Base-by-base conservation (phyloP, 2,888 invertebrate genomes). In the Agonopterix subpropinquella region DNA sequence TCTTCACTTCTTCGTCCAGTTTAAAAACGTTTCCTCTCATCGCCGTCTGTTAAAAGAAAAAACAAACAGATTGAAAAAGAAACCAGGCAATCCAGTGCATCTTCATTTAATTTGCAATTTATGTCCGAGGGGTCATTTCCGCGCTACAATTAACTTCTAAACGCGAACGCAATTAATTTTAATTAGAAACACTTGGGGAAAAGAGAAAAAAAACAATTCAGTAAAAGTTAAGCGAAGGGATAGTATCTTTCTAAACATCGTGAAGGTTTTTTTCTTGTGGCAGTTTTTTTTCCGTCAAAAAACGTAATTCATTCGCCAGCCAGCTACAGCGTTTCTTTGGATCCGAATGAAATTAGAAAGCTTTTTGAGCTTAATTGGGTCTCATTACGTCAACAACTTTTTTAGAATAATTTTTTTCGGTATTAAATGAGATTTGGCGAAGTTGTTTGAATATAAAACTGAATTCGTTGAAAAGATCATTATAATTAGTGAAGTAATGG, bases 131-230 rank as follows among this genome's bases (percentile, higher is more conserved):
- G 63, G 69, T 71, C 64, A 67, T 72, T 62, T 70, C 64, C 65
- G 59, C 62, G 64, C 65, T 64, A 72, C 68, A 80, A 79, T 80
- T 80, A 80, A 78, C 74, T 78, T 75, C 67, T 73, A 72, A 66
- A 67, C 59, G 64, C 69, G 65, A 67, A 68, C 67, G 74, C 75
- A 76, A 77, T 80, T 78, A 75, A 77, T 80, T 80, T 79, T 77
- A 80, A 81, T 80, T 79, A 80, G 71, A 69, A 73, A 67, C 73
- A 71, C 67, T 75, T 63, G 62, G 63, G 59, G 57, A 28, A 28
- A 28, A 28, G 50, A 51, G 49, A 49, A 48, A 73, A 70, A 73
- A 69, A 64, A 66, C 64, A 67, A 69, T 64, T 62, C 55, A 45
- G 57, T 59, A 54, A 60, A 68, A 54, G 47, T 56, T 46, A 47